Percentiles rank a stretch among this genome's conserved stretches.
Conservation (phyloP, 1,140 invertebrate species). For the Euwallacea fornicatus region DNA sequence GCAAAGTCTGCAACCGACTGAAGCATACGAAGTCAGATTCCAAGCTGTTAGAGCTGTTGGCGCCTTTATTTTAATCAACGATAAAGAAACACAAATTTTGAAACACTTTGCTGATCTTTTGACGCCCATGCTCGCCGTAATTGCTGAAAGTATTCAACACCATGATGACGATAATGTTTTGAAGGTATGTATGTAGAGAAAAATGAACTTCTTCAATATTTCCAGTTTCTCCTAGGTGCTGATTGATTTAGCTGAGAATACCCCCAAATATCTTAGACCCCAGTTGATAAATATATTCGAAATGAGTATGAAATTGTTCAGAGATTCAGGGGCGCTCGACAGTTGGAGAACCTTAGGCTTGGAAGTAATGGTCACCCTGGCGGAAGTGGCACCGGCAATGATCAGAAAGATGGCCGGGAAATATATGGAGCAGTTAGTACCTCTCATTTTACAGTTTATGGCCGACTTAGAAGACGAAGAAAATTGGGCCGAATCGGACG, state of each 20-base stretch:
- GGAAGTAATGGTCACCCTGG: slow-evolving; percentile 91
- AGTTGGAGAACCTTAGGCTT: slow-evolving; percentile 88
- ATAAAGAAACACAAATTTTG: slow-evolving; percentile 84
- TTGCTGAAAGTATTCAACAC: slow-evolving; percentile 77
- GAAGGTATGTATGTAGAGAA: slow-evolving; percentile 57
- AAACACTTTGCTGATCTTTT: slow-evolving; percentile 87
- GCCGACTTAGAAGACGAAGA: slow-evolving; percentile 93
- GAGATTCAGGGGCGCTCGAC: slow-evolving; percentile 75
- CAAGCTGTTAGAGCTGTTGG: slow-evolving; percentile 84
- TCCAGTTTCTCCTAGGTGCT: slow-evolving; percentile 57
- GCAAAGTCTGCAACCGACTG: slow-evolving; percentile 72
- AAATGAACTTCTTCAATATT: background rate
- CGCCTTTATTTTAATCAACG: slow-evolving; percentile 88
- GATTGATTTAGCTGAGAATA: slow-evolving; percentile 90
- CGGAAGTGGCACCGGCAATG: slow-evolving; percentile 94
- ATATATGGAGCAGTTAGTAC: slow-evolving; percentile 78
- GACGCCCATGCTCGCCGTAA: slow-evolving; percentile 68
- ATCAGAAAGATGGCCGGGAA: slow-evolving; percentile 85
- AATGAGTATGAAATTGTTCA: slow-evolving; percentile 86
- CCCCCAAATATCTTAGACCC: slow-evolving; percentile 88
- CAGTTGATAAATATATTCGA: slow-evolving; percentile 87
- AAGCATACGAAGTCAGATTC: slow-evolving; percentile 72
- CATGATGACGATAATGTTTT: slow-evolving; percentile 88
- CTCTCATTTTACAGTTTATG: slow-evolving; percentile 92
- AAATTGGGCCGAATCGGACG: slow-evolving; percentile 79